Conservation (phyloP, 2,113 vertebrate genomes). For the cattle (Bos taurus) region DNA sequence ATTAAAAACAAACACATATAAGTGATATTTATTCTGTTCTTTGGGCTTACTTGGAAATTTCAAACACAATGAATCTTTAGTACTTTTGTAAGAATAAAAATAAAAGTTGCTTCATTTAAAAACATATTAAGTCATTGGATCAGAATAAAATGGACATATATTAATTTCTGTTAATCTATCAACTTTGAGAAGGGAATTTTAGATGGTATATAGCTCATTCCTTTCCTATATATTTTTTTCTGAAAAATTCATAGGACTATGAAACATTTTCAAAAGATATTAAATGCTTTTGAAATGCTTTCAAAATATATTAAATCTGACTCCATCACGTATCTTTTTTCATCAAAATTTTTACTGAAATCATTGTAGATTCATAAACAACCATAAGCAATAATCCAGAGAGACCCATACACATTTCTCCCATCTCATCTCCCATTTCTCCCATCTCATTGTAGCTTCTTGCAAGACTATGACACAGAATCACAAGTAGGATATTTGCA, state of each 20-base stretch:
- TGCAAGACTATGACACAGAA: background rate
- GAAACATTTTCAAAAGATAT: background rate
- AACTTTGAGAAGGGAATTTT: background rate
- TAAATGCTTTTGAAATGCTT: background rate
- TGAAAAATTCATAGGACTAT: background rate
- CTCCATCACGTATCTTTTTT: background rate
- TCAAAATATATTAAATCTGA: background rate
- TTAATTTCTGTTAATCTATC: background rate
- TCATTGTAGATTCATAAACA: background rate
- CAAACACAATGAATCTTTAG: background rate
- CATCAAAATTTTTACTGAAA: background rate
- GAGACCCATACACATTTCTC: background rate
- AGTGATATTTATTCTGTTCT: background rate
- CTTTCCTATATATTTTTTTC: background rate
- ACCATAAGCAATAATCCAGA: background rate
- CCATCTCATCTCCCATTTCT: background rate
- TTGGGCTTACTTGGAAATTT: background rate
- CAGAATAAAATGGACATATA: background rate
- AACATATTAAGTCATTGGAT: background rate
- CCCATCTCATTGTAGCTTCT: background rate
- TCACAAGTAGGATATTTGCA: background rate
- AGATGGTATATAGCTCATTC: background rate
- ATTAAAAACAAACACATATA: background rate
- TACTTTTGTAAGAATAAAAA: background rate
- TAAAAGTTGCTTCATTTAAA: background rate